These are phyloP conservation scores for Poecile atricapillus DNA, from an alignment of 2,113 vertebrate genomes.

Conservation along the genomic window DNA sequence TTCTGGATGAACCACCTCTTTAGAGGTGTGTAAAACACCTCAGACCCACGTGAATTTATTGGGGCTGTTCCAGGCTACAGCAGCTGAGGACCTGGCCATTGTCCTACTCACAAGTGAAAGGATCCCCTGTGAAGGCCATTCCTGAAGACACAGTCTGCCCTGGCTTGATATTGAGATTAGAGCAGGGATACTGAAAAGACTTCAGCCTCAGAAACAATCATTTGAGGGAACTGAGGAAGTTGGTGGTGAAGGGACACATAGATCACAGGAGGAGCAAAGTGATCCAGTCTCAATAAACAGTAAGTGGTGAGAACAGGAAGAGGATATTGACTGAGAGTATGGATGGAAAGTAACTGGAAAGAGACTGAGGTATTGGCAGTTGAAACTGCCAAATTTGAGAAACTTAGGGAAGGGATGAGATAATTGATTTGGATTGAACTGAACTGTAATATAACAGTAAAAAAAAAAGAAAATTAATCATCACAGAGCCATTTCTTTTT, in stretches of 20 bases:
- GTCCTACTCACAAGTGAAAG: background rate
- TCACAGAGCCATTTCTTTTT: background rate
- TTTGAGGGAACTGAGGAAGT: background rate
- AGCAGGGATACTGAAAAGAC: background rate
- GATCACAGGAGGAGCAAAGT: background rate
- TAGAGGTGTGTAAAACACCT: background rate
- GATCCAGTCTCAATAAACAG: background rate
- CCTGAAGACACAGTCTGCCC: background rate
- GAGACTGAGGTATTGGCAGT: background rate
- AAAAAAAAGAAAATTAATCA: background rate
- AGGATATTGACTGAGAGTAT: background rate
- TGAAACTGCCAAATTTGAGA: background rate
- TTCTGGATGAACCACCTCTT: background rate
- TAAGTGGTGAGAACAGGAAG: background rate
- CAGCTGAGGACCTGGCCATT: background rate
- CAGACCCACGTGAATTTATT: background rate
- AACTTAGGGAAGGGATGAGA: background rate
- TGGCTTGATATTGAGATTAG: background rate
- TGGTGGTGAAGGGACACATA: background rate
- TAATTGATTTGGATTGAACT: background rate
- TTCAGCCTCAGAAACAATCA: background rate
- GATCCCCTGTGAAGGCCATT: background rate
- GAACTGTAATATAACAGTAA: background rate
- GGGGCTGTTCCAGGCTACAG: background rate
- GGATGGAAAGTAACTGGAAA: background rate